Base-by-base conservation (phyloP, 1,140 invertebrate species). In the Mylabris phalerata region DNA sequence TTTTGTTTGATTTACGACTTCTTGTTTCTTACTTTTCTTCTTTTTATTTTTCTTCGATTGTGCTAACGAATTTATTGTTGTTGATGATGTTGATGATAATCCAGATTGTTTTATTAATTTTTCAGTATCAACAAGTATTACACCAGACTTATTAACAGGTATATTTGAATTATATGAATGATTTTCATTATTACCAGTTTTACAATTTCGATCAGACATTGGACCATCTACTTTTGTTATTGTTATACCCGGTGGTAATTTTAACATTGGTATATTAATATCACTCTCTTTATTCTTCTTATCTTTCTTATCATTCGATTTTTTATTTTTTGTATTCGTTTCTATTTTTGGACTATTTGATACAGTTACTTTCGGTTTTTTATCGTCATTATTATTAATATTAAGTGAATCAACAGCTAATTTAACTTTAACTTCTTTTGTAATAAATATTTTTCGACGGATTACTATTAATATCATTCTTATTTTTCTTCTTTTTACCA, bases 241-340 rank as follows among this genome's bases (percentile, higher is more conserved):
- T 2, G 90, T 91, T 25, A 92, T 92, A 65, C 65, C 89, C 5
- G 88, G 88, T 2, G 89, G 89, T 57, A 92, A 73, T 44, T 82
- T 82, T 1, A 91, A 70, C 57, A 52, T 63, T 41, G 52, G 63
- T 41, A 59, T 47, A 51, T 56, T 59, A 25, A 59, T 45, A 38
- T 59, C 40, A 32, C 44, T 55, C 48, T 55, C 39, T 27, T 48
- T 57, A 55, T 45, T 42, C 42, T 60, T 38, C 10, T 52, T 63
- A 32, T 59, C 9, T 52, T 38, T 54, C 54, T 57, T 52, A 48
- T 54, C n/a, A n/a, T 11, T 54, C 52, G 39, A 9, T n/a, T 57
- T 38, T 39, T 49, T 58, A 26, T n/a, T 58, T 44, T 48, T 61
- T 11, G 10, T 48, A 7, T 7, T 58, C 41, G 43, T 26, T 13